A percentile compares a stretch with the other conserved stretches of the same genome.
These are phyloP conservation scores for Phortica okadai DNA, from an alignment of 2,888 invertebrate genomes.

Conservation along the genomic window DNA sequence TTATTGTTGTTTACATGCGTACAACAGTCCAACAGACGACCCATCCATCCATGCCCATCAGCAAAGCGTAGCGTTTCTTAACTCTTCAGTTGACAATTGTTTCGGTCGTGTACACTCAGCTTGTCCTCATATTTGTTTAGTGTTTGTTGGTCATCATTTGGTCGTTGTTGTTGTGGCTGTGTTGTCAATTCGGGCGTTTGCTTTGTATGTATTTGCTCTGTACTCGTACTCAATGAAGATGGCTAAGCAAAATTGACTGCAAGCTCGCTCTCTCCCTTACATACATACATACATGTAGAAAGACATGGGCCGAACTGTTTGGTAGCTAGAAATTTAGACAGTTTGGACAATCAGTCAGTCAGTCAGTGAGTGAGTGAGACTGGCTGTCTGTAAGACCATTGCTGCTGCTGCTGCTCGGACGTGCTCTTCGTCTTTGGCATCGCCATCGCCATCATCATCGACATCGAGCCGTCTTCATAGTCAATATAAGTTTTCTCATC, in stretches of 20 bases:
- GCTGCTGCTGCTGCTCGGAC: not conserved
- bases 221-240: conserved; percentile 27
- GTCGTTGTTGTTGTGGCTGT: conserved; percentile 3
- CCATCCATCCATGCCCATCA: not conserved
- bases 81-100: conserved; percentile 20
- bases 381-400: not conserved
- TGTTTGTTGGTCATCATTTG: conserved; percentile 2
- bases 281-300: not conserved
- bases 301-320: conserved; percentile 59
- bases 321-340: conserved; percentile 68
- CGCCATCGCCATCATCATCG: not conserved
- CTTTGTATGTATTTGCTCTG: conserved; percentile 22
- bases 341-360: conserved; percentile 68
- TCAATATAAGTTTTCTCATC: conserved; percentile 33
- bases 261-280: not conserved
- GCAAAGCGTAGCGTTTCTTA: not conserved
- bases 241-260: conserved; percentile 1
- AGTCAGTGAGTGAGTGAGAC: conserved; percentile 26
- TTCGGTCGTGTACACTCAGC: conserved; percentile 17
- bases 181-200: conserved; percentile 30
- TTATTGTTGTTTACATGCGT: conserved; percentile 75
- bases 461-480: not conserved
- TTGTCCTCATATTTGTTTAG: not conserved
- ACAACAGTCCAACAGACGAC: not conserved
- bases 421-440: not conserved